Percentiles rank a stretch among this genome's conserved stretches.
Conservation (phyloP, 2,113 vertebrate genomes). For the Oceanites oceanicus region DNA sequence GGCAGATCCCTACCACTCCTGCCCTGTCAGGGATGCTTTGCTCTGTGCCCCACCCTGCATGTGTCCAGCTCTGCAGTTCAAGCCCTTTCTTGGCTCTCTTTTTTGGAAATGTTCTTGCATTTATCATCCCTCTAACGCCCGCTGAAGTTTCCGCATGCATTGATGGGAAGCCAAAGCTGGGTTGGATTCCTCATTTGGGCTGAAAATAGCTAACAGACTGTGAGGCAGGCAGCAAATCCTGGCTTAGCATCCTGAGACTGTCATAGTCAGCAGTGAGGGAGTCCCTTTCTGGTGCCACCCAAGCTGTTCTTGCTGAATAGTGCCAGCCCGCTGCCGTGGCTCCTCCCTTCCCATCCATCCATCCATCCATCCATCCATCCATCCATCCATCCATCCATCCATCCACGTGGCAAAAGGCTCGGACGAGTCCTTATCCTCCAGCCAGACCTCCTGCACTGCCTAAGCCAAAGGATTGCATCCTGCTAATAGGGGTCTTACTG, state of each 20-base stretch:
- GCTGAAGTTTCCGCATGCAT: not conserved
- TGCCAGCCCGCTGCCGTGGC: not conserved
- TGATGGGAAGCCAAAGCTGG: not conserved
- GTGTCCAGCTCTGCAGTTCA: not conserved
- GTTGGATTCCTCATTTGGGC: not conserved
- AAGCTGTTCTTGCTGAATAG: not conserved
- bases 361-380: no score
- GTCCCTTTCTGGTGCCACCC: constrained; percentile 34
- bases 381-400: not conserved
- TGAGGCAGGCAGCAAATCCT: not conserved
- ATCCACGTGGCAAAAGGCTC: not conserved
- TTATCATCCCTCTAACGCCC: not conserved
- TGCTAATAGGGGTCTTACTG: not conserved
- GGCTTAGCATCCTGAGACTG: not conserved
- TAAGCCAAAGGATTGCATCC: not conserved
- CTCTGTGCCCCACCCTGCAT: rapidly evolving
- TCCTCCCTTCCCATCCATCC: not conserved
- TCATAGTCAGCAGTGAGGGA: not conserved
- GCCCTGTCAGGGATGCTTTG: not conserved
- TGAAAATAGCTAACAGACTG: constrained; percentile 28
- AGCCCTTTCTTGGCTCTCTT: not conserved
- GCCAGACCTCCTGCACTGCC: not conserved
- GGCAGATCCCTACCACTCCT: not conserved
- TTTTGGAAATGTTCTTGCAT: not conserved
- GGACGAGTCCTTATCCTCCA: not conserved